Base-by-base conservation (phyloP, 2,113 vertebrate genomes). In the Crypturellus undulatus region DNA sequence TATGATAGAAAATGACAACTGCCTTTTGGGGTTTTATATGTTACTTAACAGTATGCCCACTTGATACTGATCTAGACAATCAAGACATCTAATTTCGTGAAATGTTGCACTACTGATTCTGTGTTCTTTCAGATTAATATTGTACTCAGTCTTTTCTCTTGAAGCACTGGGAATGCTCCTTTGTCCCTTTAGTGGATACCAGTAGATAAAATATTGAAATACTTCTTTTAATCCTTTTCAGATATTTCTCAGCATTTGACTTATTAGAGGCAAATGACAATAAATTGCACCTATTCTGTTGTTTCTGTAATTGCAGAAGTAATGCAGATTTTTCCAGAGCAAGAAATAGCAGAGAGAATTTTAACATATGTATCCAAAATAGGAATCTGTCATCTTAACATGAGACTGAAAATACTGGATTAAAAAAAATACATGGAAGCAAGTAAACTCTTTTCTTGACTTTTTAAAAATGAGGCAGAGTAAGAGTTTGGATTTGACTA, bases 1-100 rank as follows among this genome's bases (percentile, higher is more conserved):
- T 62, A 58, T 17, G 18, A 72, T 17, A 12, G 43, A 75, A 59
- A 51, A 40, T 4, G 10, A 54, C 11, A 64, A 5, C n/a, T 64
- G 1, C 3, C 2, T 59, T 93, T 92, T 84, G 60, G 40, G 0
- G 0, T 63, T 87, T 9, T 8, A 4, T 63, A 9, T 59, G 49
- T 82, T 47, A 65, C 10, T 69, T 95, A 28, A 28, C 19, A 26
- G 11, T 70, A 28, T 1, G 5, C 56, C 89, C 93, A 87, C 93
- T 94, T 95, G 94, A 67, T 93, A 89, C 43, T 87, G 77, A 75
- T 87, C 43, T 59, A 77, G 81, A 32, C 86, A 85, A 7, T 76
- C 19, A 65, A 36, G 36, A 42, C 16, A 62, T 4, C 70, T 67
- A 49, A 43, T 38, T 26, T 25, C 4, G 17, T 82, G 58, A 82